Evolutionary conservation across 2,113 vertebrate genomes (phyloP).

Genomic region (Thymallus thymallus): DNA sequence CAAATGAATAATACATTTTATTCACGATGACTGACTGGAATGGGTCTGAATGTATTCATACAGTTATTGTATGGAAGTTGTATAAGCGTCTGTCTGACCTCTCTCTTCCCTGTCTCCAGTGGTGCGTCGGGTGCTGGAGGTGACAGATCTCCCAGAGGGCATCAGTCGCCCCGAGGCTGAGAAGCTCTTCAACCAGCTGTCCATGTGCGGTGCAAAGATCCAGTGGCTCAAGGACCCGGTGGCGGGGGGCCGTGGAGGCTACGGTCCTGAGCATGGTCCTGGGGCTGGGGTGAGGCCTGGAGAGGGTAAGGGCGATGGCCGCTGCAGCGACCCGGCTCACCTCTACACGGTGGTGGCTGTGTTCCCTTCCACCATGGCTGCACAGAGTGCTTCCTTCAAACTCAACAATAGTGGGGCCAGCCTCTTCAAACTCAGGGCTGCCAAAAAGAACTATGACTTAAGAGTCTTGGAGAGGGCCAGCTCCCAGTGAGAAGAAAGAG

Average conservation of each 20-base stretch:
- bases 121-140: slow-evolving; percentile 92
- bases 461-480: slow-evolving; percentile 93
- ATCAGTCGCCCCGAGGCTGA: slow-evolving; percentile 93
- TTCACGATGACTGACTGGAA: too few species aligned
- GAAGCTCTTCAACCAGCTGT: slow-evolving; percentile 96
- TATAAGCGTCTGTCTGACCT: slow-evolving; percentile 3
- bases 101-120: slow-evolving; percentile 66
- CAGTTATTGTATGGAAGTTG: too few species aligned
- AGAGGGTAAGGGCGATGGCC: slow-evolving; percentile 66
- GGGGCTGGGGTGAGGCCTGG: slow-evolving; percentile 33
- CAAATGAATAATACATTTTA: too few species aligned
- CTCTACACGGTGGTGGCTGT: slow-evolving; percentile 98
- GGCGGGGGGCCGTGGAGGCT: slow-evolving; percentile 61
- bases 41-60: too few species aligned
- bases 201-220: slow-evolving; percentile 96
- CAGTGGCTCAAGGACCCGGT: slow-evolving; percentile 97
- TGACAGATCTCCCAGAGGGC: slow-evolving; percentile 95
- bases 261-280: slow-evolving; percentile 3
- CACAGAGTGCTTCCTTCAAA: slow-evolving; percentile 96
- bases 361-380: slow-evolving; percentile 94
- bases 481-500: slow-evolving; percentile 79
- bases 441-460: slow-evolving; percentile 98
- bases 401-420: slow-evolving; percentile 93
- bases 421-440: slow-evolving; percentile 93
- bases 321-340: slow-evolving; percentile 86